phyloP scores from a whole-genome alignment of 1,140 invertebrate species.

The Tetramorium simillimum region DNA sequence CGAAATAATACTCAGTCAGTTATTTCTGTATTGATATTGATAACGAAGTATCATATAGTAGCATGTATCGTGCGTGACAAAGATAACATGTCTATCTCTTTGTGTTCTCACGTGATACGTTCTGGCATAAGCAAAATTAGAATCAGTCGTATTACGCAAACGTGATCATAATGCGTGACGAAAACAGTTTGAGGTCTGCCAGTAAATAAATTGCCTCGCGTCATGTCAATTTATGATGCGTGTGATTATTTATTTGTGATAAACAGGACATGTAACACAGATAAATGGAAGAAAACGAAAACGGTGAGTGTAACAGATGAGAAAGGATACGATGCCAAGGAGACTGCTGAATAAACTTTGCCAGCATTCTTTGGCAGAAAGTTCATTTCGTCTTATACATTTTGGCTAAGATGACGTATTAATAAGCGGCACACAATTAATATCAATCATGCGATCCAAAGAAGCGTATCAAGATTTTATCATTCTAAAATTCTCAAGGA shows the following conservation, averaged over 20 bases:
- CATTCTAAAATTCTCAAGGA: not conserved
- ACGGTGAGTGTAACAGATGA: not conserved
- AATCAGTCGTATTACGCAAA: constrained; percentile 4
- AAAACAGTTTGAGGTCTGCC: constrained; percentile 8
- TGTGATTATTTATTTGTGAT: constrained; percentile 11
- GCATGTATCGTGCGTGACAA: not conserved
- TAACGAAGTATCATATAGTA: not conserved
- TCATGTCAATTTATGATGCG: constrained; percentile 19
- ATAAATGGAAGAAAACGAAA: not conserved
- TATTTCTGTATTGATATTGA: not conserved
- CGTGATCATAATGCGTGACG: constrained; percentile 23
- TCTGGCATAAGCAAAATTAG: constrained; percentile 22
- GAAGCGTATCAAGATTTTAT: not conserved
- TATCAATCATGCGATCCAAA: not conserved
- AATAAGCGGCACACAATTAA: not conserved
- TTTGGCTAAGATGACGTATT: not conserved
- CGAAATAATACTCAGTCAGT: not conserved
- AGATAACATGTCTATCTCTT: not conserved
- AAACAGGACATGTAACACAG: not conserved
- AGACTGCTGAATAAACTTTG: not conserved
- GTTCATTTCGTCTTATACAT: not conserved
- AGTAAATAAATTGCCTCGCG: constrained; percentile 10
- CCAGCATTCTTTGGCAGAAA: constrained; percentile 33
- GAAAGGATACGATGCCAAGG: not conserved
- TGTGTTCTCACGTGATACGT: not conserved